phyloP scores from a whole-genome alignment of 2,888 invertebrate species.

The Scaptomyza cyrtandrae region DNA sequence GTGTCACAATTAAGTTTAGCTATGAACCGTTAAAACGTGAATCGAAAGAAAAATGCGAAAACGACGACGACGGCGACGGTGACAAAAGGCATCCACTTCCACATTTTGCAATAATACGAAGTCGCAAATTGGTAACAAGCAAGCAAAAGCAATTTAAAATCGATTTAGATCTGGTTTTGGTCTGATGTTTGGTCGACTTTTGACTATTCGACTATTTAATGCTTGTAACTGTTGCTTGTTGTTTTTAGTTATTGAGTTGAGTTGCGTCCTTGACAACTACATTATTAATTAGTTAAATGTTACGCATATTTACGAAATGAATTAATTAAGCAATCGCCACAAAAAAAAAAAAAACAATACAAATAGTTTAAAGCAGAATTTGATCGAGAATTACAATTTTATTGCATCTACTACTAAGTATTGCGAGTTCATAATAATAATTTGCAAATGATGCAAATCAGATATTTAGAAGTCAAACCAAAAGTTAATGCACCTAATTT shows the following conservation, averaged over 20 bases:
- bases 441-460: constrained; percentile 34
- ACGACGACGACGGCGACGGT: constrained; percentile 15
- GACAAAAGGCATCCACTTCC: constrained; percentile 44
- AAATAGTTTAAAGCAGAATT: not conserved
- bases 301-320: constrained; percentile 46
- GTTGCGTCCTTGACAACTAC: constrained; percentile 39
- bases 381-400: not conserved
- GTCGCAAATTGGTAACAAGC: constrained; percentile 37
- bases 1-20: constrained; percentile 34
- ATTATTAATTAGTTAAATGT: constrained; percentile 36
- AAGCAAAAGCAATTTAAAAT: constrained; percentile 60
- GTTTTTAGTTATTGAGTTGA: constrained; percentile 32
- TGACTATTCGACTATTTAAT: constrained; percentile 10
- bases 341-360: not conserved
- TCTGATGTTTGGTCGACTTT: constrained; percentile 29
- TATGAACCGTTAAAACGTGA: constrained; percentile 24
- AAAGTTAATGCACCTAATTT: constrained; percentile 41
- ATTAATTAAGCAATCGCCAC: constrained; percentile 25
- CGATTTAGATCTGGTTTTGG: constrained; percentile 53
- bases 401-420: too few relatives aligned
- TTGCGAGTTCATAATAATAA: constrained; percentile 36
- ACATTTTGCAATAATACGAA: constrained; percentile 54
- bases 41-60: constrained; percentile 29
- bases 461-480: constrained; percentile 16
- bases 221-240: constrained; percentile 32